Percentiles rank a stretch among this genome's conserved stretches.
Evolutionary conservation across 2,888 invertebrate genomes (phyloP).

Genomic region (Pecten maximus): DNA sequence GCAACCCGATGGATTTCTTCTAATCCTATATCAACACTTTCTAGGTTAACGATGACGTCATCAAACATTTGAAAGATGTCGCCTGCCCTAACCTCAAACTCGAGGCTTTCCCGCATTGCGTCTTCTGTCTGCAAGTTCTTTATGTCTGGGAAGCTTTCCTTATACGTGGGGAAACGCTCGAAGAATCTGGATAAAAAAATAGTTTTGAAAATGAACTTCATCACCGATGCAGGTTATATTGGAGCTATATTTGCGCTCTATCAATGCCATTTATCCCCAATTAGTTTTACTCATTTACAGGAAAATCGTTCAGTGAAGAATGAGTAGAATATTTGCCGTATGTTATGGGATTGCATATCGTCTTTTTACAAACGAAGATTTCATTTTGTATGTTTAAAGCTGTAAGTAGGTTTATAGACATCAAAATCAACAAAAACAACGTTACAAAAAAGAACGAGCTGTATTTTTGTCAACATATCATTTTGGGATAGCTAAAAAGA

Average conservation of each 20-base stretch:
- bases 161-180: conserved; percentile 63
- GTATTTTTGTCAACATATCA: neutral
- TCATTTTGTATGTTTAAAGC: no score
- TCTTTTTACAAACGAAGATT: no score
- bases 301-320: no score
- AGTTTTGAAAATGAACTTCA: neutral
- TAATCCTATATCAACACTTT: conserved; percentile 70
- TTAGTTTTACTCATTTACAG: no score
- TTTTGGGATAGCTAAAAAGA: neutral
- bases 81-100: conserved; percentile 70
- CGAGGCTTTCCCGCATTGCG: conserved; percentile 64
- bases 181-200: conserved; percentile 65
- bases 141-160: conserved; percentile 62
- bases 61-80: conserved; percentile 73
- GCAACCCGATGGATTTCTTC: conserved; percentile 56
- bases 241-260: no score
- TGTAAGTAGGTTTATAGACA: neutral
- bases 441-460: neutral
- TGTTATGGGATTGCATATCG: no score
- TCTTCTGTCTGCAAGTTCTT: conserved; percentile 67
- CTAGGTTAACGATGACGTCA: conserved; percentile 70
- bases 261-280: neutral
- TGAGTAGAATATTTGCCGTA: no score
- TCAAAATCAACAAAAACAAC: neutral
- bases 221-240: neutral